These are phyloP conservation scores for Xiphorhynchus erythropygius DNA, from an alignment of 2,797 vertebrate species.

Conservation along the genomic window DNA sequence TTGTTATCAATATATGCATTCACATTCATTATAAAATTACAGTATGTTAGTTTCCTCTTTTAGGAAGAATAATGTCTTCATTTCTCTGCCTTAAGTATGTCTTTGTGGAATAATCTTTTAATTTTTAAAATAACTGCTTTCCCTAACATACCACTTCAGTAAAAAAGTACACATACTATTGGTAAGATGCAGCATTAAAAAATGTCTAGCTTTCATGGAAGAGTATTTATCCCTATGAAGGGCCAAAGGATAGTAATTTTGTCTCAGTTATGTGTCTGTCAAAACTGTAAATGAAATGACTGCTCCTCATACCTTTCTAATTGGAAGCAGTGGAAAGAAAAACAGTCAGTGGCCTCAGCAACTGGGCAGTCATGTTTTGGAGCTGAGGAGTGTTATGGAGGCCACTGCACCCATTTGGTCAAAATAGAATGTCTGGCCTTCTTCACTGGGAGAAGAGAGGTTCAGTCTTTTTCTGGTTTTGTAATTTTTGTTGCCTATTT, in stretches of 20 bases:
- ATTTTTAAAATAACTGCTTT: background rate
- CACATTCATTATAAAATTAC: background rate
- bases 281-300: background rate
- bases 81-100: background rate
- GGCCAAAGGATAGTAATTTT: background rate
- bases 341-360: background rate
- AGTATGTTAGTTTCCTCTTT: background rate
- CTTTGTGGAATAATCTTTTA: background rate
- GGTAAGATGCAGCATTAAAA: background rate
- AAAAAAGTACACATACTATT: background rate
- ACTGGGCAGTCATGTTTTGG: background rate
- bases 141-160: background rate
- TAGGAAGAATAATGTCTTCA: background rate
- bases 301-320: background rate
- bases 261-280: background rate
- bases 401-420: background rate
- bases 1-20: background rate
- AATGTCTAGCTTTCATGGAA: background rate
- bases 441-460: background rate
- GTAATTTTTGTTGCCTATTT: background rate
- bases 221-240: background rate
- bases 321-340: background rate
- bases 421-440: accelerated
- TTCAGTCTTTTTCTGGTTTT: background rate
- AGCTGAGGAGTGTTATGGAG: background rate